Percentiles rank a stretch among this genome's conserved stretches.
Conservation (phyloP, 1,140 invertebrate genomes). For the Nasonia giraulti region DNA sequence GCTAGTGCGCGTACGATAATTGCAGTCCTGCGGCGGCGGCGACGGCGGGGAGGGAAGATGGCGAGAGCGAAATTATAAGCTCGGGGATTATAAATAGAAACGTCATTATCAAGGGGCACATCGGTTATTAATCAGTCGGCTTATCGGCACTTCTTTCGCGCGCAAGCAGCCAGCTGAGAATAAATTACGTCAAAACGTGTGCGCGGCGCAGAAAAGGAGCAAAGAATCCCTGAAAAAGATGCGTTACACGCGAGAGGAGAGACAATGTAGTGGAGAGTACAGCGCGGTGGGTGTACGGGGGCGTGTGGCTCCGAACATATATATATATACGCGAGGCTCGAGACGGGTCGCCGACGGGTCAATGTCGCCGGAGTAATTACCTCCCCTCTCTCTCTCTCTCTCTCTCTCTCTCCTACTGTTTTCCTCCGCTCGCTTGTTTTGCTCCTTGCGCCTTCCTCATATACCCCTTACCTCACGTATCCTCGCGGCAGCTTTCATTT, state of each 20-base stretch:
- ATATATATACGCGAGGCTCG: slow-evolving; percentile 39
- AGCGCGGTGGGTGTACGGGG: slow-evolving; percentile 39
- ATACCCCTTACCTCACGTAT: neutral
- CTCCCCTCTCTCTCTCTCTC: slow-evolving; percentile 54
- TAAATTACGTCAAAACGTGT: too few species aligned
- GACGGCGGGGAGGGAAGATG: neutral
- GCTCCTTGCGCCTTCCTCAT: slow-evolving; percentile 35
- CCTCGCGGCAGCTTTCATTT: slow-evolving; percentile 35
- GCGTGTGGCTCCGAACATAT: slow-evolving; percentile 54
- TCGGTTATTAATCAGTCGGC: neutral
- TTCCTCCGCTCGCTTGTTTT: slow-evolving; percentile 40
- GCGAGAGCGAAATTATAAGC: neutral
- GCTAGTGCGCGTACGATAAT: neutral
- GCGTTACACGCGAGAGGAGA: slow-evolving; percentile 40
- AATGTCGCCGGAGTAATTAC: slow-evolving; percentile 69
- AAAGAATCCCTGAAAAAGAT: slow-evolving; percentile 31
- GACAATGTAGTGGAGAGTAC: neutral
- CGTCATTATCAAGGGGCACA: neutral
- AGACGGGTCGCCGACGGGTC: slow-evolving; percentile 63
- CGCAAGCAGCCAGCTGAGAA: too few species aligned
- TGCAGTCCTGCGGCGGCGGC: neutral
- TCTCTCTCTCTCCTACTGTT: slow-evolving; percentile 42
- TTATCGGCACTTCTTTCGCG: neutral
- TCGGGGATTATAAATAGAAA: neutral
- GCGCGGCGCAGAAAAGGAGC: too few species aligned